phyloP scores from a whole-genome alignment of 2,113 vertebrate species.

The Bos taurus region DNA sequence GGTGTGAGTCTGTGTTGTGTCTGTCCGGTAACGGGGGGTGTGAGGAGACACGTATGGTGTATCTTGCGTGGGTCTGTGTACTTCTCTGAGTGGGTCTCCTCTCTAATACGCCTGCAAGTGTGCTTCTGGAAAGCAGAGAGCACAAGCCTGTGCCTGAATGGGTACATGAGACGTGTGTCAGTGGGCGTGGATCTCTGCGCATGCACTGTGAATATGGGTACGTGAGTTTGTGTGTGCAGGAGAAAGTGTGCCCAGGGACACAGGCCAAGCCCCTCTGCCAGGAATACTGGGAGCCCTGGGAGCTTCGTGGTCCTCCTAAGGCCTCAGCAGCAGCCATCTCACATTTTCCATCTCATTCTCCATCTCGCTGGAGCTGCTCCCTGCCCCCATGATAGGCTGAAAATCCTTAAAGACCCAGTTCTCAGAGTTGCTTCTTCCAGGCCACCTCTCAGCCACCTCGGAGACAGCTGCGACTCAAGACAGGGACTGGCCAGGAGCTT shows the following conservation, averaged over 20 bases:
- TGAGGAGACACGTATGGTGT: background rate
- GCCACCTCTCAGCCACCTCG: background rate
- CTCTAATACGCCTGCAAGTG: background rate
- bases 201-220: background rate
- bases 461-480: background rate
- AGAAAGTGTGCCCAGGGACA: background rate
- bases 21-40: background rate
- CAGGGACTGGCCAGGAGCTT: background rate
- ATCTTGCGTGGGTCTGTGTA: background rate
- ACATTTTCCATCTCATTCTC: slow-evolving; percentile 30
- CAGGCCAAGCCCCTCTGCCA: background rate
- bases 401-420: slow-evolving; percentile 7
- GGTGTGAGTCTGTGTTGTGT: background rate
- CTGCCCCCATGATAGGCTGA: background rate
- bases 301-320: background rate
- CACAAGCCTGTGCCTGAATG: background rate
- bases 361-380: background rate
- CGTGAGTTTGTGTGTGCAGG: background rate
- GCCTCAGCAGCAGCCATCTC: background rate
- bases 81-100: background rate
- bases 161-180: background rate
- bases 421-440: background rate
- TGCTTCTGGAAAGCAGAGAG: background rate
- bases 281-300: background rate
- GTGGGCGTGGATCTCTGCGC: background rate